Base-by-base conservation (phyloP, 2,797 vertebrate genomes). In the Crocodylus rhombifer region DNA sequence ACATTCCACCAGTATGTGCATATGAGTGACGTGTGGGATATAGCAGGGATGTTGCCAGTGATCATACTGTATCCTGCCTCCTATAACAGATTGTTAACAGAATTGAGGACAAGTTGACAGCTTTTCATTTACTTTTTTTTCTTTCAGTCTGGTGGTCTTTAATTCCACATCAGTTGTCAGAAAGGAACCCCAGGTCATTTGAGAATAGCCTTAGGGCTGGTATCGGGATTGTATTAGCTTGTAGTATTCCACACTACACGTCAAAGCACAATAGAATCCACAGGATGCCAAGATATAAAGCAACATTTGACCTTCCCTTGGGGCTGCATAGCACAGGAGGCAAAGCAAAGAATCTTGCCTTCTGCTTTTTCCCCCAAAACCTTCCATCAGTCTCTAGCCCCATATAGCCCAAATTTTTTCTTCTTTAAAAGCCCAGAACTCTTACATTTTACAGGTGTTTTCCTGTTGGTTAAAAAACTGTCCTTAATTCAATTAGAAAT, bases 121-220 rank as follows among this genome's bases (percentile, higher is more conserved):
- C 20, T 78, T 71, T 17, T 90, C 5, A 26, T 7, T 6, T 13
- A 4, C 10, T n/a, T 69, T 69, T 8, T n/a, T 51, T 26, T 2
- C 16, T 62, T 62, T 18, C 82, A 91, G 51, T 4, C 28, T 5
- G n/a, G 79, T n/a, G 3, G 0, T 2, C 7, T 2, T 0, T 0
- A 1, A 33, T 89, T 91, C 78, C 78, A 87, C 10, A 25, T 33
- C 57, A 30, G 28, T 17, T 17, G 64, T n/a, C 78, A 51, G n/a
- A 56, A 20, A 65, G 20, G 14, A 26, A n/a, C 42, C 28, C 20
- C 42, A 65, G 30, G 51, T 14, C 51, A 80, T 11, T 51, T 65
- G 28, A 23, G 36, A 65, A 20, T 42, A 42, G 42, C 42, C 42
- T 42, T 65, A 65, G n/a, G 18, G 64, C n/a, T 65, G 15, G n/a